Evolutionary conservation across 2,888 invertebrate genomes (phyloP), one percentile per base, ranked within the genome.

Genomic region (Sepiola atlantica): DNA sequence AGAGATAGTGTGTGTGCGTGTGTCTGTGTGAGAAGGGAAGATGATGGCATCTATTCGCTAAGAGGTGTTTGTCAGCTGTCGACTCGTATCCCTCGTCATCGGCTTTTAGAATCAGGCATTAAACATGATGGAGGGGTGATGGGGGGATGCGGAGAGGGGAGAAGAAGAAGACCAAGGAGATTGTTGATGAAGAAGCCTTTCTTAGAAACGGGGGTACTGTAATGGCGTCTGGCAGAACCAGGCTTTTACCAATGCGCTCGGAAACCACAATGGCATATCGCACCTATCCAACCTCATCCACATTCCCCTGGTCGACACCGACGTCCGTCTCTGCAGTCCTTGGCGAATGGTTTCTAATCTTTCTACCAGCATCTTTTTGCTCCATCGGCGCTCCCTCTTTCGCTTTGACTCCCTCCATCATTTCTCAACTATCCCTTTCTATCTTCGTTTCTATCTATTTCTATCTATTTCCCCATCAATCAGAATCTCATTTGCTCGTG

Each of bases 401-500:
- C 77, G 77, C 28, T 77, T 77, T 77, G 28, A 77, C 28, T 77
- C 77, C n/a, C 16, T 77, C n/a, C n/a, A 28, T 77, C n/a, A n/a
- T 1, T 77, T 0, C 16, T n/a, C 10, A 2, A 0, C 14, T 8
- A 10, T n/a, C 16, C 77, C 20, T 57, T 2, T 57, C 57, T 57
- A 57, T 57, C 57, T 21, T 20, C 24, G 6, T 21, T 20, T 77
- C 28, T n/a, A 12, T 77, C 1, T n/a, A 28, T 77, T n/a, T 77
- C n/a, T n/a, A 77, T 77, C n/a, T 77, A 77, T 77, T n/a, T 77
- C 10, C n/a, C 77, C 3, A 77, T n/a, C 28, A n/a, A 28, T 28
- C 0, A 10, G 0, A 12, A 2, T 77, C 10, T 10, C 14, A 12
- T n/a, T n/a, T n/a, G n/a, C n/a, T n/a, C n/a, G n/a, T n/a, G n/a